Base-by-base conservation (phyloP, 2,888 invertebrate genomes). In the Trachelus iudaicus region DNA sequence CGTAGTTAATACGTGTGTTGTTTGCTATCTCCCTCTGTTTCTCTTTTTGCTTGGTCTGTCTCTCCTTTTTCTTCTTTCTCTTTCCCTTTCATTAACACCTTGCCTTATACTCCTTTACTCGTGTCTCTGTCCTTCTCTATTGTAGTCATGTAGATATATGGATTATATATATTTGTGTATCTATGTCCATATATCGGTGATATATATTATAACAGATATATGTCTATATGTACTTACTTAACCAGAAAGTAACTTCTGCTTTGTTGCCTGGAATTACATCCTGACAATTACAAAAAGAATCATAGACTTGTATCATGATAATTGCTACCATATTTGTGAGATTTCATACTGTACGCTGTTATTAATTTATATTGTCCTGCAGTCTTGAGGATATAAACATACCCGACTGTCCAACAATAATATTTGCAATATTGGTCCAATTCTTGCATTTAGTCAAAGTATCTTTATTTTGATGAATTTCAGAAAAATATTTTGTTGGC, bases 31-130 rank as follows among this genome's bases (percentile, higher is more conserved):
- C 56, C 23, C 56, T 56, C 56, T 56, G 15, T 40, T 40, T 40
- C 40, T 40, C 40, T 40, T 15, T 40, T 40, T 40, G 40, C 40
- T 23, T 23, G 73, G 73, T 78, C 73, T 73, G 35, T 76, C n/a
- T 69, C 40, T 35, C 11, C 31, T 78, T 73, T 34, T 35, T 73
- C 37, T 31, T 73, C 37, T 34, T 74, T 56, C 23, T 56, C 15
- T 56, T 56, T 56, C 56, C 23, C 23, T 56, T 9, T 23, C 56
- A 23, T 56, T 56, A 23, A 56, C 9, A 23, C 40, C 1, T 13
- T 37, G 56, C 23, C 56, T 56, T 56, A 9, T 56, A 23, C 56
- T 1, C 23, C 23, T 56, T 56, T 40, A 40, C 15, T 40, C 4
- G 6, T 2, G 23, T 56, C 40, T 56, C 56, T 56, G 23, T 56